A percentile compares a stretch with the other conserved stretches of the same genome.
Conservation (phyloP, 2,797 vertebrate species). For the Tokudaia muenninki region DNA sequence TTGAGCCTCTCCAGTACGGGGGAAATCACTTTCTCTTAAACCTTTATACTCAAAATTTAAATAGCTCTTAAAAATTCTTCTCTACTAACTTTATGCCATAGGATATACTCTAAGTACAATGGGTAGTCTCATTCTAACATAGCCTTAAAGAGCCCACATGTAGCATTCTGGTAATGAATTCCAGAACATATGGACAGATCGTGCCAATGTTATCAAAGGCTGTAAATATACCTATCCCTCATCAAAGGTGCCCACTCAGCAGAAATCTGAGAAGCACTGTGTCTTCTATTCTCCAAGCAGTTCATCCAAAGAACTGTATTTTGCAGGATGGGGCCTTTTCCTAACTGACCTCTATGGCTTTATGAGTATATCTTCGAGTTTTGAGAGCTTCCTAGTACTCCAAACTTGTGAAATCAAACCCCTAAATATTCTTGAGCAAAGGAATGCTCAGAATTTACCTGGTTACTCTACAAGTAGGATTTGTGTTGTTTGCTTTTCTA, state of each 20-base stretch:
- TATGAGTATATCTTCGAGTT: slow-evolving; percentile 16
- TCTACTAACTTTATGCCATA: not conserved
- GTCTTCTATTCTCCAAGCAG: not conserved
- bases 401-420: slow-evolving; percentile 23
- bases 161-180: not conserved
- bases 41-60: not conserved
- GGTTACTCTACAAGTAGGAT: slow-evolving; percentile 1
- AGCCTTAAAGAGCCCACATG: not conserved
- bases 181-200: not conserved
- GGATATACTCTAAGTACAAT: not conserved
- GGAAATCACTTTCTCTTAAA: not conserved
- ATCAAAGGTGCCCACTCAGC: not conserved
- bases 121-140: not conserved
- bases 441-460: not conserved
- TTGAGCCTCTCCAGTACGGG: not conserved
- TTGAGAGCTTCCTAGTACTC: slow-evolving; percentile 20
- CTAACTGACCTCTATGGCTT: not conserved
- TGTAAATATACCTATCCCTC: not conserved
- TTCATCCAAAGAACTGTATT: not conserved
- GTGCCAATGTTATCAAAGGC: not conserved
- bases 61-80: slow-evolving; percentile 21
- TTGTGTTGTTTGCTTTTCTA: slow-evolving; percentile 41
- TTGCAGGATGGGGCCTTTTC: not conserved
- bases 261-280: not conserved
- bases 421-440: slow-evolving; percentile 10